These are phyloP conservation scores for Aphrophora alni DNA, from an alignment of 2,888 invertebrate species.

Conservation along the genomic window DNA sequence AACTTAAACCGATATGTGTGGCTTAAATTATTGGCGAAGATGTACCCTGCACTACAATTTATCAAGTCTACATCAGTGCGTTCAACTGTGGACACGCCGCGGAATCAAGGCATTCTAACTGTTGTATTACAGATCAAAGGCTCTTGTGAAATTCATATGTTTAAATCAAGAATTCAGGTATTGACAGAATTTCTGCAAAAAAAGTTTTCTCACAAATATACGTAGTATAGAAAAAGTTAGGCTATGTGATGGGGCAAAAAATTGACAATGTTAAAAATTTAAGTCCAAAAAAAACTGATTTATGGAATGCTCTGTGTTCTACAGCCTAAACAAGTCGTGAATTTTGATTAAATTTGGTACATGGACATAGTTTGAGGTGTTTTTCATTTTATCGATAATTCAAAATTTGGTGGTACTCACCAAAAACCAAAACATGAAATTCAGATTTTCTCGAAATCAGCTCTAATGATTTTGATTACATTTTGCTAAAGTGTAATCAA, in stretches of 20 bases:
- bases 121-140: conserved; percentile 72
- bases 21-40: conserved; percentile 64
- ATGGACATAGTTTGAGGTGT: no score
- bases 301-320: neutral
- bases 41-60: conserved; percentile 67
- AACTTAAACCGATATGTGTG: conserved; percentile 53
- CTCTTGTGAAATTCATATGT: conserved; percentile 42
- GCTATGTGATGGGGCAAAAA: no score
- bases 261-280: no score
- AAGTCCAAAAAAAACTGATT: neutral
- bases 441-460: no score
- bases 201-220: neutral
- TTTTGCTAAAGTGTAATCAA: no score
- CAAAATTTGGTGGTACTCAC: no score
- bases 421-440: no score
- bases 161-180: conserved; percentile 46
- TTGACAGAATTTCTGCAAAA: neutral
- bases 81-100: conserved; percentile 72
- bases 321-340: no score
- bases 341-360: no score
- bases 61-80: conserved; percentile 68
- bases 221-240: no score
- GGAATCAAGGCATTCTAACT: conserved; percentile 77
- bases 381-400: no score
- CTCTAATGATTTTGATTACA: no score